Base-by-base conservation (phyloP, 2,113 vertebrate species). In the Potamarius usumacintae region DNA sequence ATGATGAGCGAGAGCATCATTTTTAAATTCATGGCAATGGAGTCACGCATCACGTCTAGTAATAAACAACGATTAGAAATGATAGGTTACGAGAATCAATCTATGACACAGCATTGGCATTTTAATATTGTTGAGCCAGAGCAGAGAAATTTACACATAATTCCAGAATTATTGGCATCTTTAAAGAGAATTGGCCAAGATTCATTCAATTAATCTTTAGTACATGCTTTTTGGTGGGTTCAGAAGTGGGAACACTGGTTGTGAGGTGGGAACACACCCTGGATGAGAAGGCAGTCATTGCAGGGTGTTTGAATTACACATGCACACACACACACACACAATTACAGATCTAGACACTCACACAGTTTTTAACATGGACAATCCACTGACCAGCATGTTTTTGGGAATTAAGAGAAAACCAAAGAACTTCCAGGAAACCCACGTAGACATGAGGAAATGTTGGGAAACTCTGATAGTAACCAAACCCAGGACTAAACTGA, bases 1-100 rank as follows among this genome's bases (percentile, higher is more conserved):
- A 22, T 74, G 30, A 74, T 85, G 69, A 74, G 42, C 58, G 52
- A 84, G 67, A 84, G 8, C 67, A 57, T 79, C 18, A 2, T 69
- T 55, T 34, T 84, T 9, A 20, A 71, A 77, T 76, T 69, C n/a
- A 15, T 18, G 7, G 25, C 63, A 50, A 22, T 76, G 25, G 72
- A 77, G 22, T 10, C 48, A 52, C 11, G 5, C 6, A 14, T 53
- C 7, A n/a, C 5, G 14, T 14, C 20, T 52, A n/a, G 42, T 77
- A 77, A 52, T 55, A 53, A n/a, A 55, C 71, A 84, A 20, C 34
- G 63, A 55, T 71, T 55, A 84, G 20, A 71, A 69, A 72, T 34
- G n/a, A 53, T 69, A 11, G n/a, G 11, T 42, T 22, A 34, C 12
- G 9, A 34, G 17, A 57, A 58, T 8, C 67, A 34, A 20, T 58